phyloP scores from a whole-genome alignment of 37 sponge, comb jelly and placozoan genomes.

The Oopsacas minuta region DNA sequence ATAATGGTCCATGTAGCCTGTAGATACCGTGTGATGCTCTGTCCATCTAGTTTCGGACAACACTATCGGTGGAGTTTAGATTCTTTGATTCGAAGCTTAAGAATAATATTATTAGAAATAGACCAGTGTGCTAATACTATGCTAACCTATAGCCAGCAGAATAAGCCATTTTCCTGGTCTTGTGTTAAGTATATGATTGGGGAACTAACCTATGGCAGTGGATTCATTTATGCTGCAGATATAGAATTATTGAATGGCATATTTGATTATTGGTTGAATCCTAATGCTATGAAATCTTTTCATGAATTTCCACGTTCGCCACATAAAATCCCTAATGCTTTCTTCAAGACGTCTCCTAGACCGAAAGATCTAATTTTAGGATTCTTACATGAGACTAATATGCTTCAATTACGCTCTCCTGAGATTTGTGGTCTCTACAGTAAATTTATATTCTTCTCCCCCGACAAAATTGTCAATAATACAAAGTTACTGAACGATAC shows the following conservation, averaged over 20 bases:
- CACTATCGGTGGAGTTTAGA: neutral
- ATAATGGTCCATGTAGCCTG: neutral
- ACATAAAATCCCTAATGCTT: neutral
- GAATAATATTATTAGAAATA: neutral
- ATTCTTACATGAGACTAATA: neutral
- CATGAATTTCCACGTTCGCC: neutral
- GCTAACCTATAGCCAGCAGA: neutral
- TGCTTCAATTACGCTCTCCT: neutral
- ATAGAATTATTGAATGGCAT: neutral
- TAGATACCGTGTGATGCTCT: neutral
- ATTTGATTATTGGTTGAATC: neutral
- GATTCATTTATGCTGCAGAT: neutral
- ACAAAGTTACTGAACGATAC: slow-evolving; percentile 11
- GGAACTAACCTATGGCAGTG: neutral
- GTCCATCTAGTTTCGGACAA: neutral
- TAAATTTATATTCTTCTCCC: neutral
- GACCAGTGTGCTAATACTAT: neutral
- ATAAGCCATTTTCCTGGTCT: slow-evolving; percentile 2
- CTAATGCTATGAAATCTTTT: neutral
- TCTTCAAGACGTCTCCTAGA: neutral
- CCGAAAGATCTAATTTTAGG: neutral
- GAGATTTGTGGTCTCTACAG: neutral
- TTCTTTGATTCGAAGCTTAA: neutral
- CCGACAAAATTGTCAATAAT: neutral
- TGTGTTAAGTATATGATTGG: slow-evolving; percentile 5